Evolutionary conservation across 1,140 invertebrate species (phyloP).

Genomic region (Lethocerus indicus): DNA sequence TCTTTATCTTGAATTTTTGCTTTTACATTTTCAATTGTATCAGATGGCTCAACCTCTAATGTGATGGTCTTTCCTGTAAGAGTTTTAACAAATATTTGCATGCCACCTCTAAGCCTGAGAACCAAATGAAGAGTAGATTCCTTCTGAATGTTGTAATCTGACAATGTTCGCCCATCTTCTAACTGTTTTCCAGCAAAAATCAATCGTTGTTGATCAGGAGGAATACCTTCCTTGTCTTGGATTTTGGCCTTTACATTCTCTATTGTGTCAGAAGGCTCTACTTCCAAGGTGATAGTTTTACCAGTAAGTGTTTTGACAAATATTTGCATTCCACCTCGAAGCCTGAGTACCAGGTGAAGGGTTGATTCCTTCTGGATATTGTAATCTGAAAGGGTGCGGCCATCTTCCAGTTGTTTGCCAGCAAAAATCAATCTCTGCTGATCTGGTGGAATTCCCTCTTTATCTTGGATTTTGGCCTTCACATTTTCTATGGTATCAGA

Average conservation of each 20-base stretch:
- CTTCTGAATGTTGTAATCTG: constrained; percentile 67
- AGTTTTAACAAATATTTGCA: constrained; percentile 94
- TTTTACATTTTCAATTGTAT: constrained; percentile 91
- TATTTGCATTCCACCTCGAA: constrained; percentile 57
- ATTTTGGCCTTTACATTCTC: constrained; percentile 49
- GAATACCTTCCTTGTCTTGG: constrained; percentile 47
- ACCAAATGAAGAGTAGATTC: constrained; percentile 66
- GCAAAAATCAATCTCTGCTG: constrained; percentile 50
- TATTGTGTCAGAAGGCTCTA: constrained; percentile 41
- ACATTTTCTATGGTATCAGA: constrained; percentile 64
- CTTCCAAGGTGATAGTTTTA: constrained; percentile 71
- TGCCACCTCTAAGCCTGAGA: constrained; percentile 46
- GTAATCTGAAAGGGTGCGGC: constrained; percentile 51
- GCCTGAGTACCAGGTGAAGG: constrained; percentile 43
- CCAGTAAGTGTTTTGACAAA: constrained; percentile 75
- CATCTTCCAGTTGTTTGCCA: constrained; percentile 69
- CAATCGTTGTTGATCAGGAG: constrained; percentile 44
- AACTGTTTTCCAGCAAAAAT: constrained; percentile 45
- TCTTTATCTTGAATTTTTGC: constrained; percentile 87
- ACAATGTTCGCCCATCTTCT: constrained; percentile 40
- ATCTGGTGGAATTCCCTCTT: constrained; percentile 47
- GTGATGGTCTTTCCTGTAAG: constrained; percentile 90
- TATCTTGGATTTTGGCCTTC: constrained; percentile 61
- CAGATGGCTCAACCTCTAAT: constrained; percentile 78
- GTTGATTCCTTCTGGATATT: constrained; percentile 68